phyloP scores from a whole-genome alignment of 2,113 vertebrate genomes.

The Thomomys bottae region DNA sequence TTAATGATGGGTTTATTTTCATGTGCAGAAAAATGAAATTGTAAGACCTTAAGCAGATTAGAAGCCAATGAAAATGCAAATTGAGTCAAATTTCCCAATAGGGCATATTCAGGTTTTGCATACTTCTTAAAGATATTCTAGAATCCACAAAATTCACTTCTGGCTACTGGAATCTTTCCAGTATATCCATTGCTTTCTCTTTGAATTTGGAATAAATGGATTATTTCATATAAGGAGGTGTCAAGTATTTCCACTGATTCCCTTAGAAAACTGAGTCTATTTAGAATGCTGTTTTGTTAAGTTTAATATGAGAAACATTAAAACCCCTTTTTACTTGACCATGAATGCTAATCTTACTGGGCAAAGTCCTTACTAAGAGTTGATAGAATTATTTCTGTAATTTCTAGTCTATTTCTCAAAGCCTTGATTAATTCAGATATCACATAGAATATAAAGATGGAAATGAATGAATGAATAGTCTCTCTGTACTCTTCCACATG shows the following conservation, averaged over 20 bases:
- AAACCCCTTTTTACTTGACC: background rate
- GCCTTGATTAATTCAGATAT: background rate
- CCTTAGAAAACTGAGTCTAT: background rate
- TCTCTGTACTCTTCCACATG: background rate
- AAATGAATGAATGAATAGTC: background rate
- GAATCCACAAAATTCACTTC: background rate
- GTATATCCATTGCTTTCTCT: background rate
- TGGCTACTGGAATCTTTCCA: background rate
- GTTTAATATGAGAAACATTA: background rate
- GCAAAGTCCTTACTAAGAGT: background rate
- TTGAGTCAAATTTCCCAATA: slow-evolving; percentile 42
- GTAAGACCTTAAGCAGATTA: slow-evolving; percentile 16
- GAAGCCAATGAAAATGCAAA: slow-evolving; percentile 68
- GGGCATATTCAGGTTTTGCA: background rate
- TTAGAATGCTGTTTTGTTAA: background rate
- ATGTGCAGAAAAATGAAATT: slow-evolving; percentile 45
- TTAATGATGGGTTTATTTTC: slow-evolving; percentile 37
- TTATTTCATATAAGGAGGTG: background rate
- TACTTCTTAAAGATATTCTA: background rate
- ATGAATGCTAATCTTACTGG: background rate
- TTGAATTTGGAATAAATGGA: slow-evolving; percentile 1
- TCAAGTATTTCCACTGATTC: background rate
- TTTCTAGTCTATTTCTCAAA: background rate
- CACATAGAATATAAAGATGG: background rate
- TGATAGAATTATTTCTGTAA: background rate